Evolutionary conservation across 2,888 invertebrate genomes (phyloP), one percentile per base, ranked within the genome.

Genomic region (Ectemnius cavifrons): DNA sequence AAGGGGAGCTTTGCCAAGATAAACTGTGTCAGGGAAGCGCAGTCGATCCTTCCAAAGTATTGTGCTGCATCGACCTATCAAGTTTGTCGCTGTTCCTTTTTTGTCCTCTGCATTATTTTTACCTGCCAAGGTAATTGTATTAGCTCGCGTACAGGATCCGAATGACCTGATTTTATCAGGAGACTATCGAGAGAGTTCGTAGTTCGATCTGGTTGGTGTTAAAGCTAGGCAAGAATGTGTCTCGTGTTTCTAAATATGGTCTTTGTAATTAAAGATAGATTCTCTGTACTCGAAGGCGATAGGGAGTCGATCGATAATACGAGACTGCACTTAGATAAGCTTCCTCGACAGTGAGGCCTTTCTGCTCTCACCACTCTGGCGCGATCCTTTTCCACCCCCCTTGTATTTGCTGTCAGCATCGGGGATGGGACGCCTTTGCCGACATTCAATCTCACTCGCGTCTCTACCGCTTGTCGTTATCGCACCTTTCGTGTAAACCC

Each of bases 371-470:
- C 8, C 37, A 11, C 57, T 75, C 67, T 56, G 52, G 27, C 6
- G 45, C 71, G 78, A 78, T 83, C 78, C 75, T 73, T 79, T 78
- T 76, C 78, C 78, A 76, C 73, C 8, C 37, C 79, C 81, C 67
- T 66, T 71, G 64, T 79, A 71, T 79, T 73, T 73, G 71, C 78
- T 67, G 78, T 81, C 81, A 79, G 72, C 75, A 67, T 66, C 37
- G 37, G 37, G 37, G 37, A 37, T 37, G 76, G 73, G 66, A 79
- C 81, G 71, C 63, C 72, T 60, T 65, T 60, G 63, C 71, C 60
- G 69, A 61, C 72, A 71, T 71, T 81, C 83, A 67, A 82, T 82
- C 82, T 73, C 74, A 28, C 73, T 78, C 63, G 59, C 62, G 37
- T 37, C 37, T 37, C 37, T 37, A 37, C 59, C 59, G 62, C 70